Evolutionary conservation across 2,797 vertebrate species (phyloP).

Genomic region (Sorex maritimensis): DNA sequence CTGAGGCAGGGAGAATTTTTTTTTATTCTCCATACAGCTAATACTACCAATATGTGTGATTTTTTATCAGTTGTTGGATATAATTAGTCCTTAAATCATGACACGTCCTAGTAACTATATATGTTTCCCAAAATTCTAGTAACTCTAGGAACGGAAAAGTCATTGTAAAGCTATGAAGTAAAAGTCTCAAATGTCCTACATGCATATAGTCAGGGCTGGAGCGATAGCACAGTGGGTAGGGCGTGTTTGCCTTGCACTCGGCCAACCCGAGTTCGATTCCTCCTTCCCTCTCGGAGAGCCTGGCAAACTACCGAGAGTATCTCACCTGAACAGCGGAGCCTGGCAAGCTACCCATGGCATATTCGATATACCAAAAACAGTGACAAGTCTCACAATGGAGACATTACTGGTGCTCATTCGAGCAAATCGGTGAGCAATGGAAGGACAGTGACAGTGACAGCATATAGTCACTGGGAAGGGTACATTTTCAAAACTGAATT

Average conservation of each 20-base stretch:
- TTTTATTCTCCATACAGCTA: not conserved
- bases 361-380: too few relatives aligned
- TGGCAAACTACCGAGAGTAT: too few relatives aligned
- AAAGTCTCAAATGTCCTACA: not conserved
- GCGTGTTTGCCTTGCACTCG: too few relatives aligned
- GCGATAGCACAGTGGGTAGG: too few relatives aligned
- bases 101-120: not conserved
- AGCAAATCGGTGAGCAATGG: too few relatives aligned
- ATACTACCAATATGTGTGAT: not conserved
- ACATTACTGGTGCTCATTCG: too few relatives aligned
- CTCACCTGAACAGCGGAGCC: too few relatives aligned
- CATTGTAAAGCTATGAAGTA: not conserved
- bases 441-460: too few relatives aligned
- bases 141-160: not conserved
- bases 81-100: not conserved
- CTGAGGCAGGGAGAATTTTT: not conserved
- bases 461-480: not conserved
- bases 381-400: too few relatives aligned
- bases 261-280: too few relatives aligned
- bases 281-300: too few relatives aligned
- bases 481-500: not conserved
- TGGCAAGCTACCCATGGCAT: too few relatives aligned
- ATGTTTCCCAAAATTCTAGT: slow-evolving; percentile 45
- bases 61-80: not conserved
- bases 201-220: not conserved